Evolutionary conservation across 2,888 invertebrate species (phyloP).

Genomic region (Gisinianus flammeolus): DNA sequence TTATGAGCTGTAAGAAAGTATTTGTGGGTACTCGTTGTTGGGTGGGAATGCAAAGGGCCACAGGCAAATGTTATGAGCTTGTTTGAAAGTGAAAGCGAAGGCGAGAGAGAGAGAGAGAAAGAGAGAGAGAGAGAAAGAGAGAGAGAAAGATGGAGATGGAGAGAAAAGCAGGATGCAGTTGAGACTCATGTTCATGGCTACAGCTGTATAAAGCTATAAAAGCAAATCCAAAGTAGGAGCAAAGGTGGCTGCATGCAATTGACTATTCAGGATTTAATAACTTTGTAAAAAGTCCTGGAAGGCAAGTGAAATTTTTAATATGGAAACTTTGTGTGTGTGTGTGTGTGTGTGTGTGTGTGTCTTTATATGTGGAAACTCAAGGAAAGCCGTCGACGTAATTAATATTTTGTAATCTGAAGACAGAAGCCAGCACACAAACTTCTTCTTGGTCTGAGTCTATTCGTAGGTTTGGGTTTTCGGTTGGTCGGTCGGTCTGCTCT

Average conservation of each 20-base stretch:
- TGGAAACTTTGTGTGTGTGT: slow-evolving; percentile 17
- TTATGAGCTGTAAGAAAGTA: not conserved
- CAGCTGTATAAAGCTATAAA: too few species aligned
- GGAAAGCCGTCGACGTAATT: slow-evolving; percentile 23
- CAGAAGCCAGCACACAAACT: not conserved
- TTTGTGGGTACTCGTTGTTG: not conserved
- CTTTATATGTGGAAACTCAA: not conserved
- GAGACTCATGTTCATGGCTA: too few species aligned
- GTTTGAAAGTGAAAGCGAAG: not conserved
- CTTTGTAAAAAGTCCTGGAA: slow-evolving; percentile 21
- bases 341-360: not conserved
- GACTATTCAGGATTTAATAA: slow-evolving; percentile 36
- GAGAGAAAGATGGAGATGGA: too few species aligned
- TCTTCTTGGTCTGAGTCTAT: not conserved
- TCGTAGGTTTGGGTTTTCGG: not conserved
- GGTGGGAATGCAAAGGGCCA: not conserved
- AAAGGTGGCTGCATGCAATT: slow-evolving; percentile 36
- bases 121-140: too few species aligned
- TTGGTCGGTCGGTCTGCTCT: too few species aligned
- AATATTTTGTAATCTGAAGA: slow-evolving; percentile 32
- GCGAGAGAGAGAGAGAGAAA: not conserved
- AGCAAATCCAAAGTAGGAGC: too few species aligned
- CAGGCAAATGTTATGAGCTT: not conserved
- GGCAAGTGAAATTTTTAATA: slow-evolving; percentile 22
- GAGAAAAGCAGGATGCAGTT: too few species aligned